These are phyloP conservation scores for Sipha flava DNA, from an alignment of 1,140 invertebrate species.

Conservation along the genomic window DNA sequence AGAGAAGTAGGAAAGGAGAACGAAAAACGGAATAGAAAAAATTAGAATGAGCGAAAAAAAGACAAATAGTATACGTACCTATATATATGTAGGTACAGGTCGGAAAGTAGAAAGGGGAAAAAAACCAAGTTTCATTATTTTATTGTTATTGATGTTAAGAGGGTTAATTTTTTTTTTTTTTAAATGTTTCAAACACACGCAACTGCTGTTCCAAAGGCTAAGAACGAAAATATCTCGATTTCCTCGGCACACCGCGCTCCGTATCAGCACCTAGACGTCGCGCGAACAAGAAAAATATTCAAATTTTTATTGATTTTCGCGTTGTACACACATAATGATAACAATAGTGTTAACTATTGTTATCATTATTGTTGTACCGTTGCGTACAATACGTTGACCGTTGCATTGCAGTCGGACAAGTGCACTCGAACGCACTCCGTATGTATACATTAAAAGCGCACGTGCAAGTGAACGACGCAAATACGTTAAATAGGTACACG, in stretches of 20 bases:
- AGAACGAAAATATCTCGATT: neutral
- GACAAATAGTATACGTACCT: neutral
- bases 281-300: neutral
- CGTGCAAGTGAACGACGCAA: too few species aligned
- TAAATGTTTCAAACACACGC: slow-evolving; percentile 6
- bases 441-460: too few species aligned
- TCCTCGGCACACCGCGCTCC: too few species aligned
- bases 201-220: neutral
- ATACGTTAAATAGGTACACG: too few species aligned
- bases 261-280: neutral
- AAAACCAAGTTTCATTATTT: slow-evolving; percentile 10
- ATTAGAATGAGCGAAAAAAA: neutral
- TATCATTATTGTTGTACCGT: neutral
- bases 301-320: neutral
- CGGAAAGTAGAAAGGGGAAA: neutral
- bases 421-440: too few species aligned
- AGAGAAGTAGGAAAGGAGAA: neutral
- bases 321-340: too few species aligned
- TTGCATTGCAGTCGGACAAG: neutral
- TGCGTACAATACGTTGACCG: too few species aligned
- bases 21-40: too few species aligned
- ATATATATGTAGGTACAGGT: neutral
- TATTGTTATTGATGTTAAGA: slow-evolving; percentile 26
- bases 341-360: too few species aligned
- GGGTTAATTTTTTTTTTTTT: slow-evolving; percentile 15